Evolutionary conservation across 2,113 vertebrate genomes (phyloP), one percentile per base, ranked within the genome.

Genomic region (Noctilio leporinus): DNA sequence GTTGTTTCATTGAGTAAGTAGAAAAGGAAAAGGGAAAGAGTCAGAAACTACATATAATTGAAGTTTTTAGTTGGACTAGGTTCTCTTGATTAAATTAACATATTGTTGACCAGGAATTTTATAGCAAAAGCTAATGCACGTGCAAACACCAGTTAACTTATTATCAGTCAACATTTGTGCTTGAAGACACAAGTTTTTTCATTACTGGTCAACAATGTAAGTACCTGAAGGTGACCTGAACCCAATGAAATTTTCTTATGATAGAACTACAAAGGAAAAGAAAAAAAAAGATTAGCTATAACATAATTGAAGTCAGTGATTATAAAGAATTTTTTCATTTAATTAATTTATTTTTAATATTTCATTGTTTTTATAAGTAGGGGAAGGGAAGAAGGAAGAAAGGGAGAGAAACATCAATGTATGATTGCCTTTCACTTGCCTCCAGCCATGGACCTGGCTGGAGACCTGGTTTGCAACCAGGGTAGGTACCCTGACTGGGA

Each of bases 221-320:
- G 69, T 75, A 38, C 3, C 10, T 72, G n/a, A 92, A 86, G n/a
- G 47, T 64, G 40, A 94, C 14, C 20, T 67, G 30, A 95, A 94
- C 67, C 30, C 4, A 4, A 43, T 53, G 24, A 80, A 24, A 72
- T 70, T 92, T 80, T 91, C 35, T 83, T 33, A 43, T 47, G n/a
- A 35, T 15, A n/a, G 35, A n/a, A 43, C 59, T 75, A 75, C 3
- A 7, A 49, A 15, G 3, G n/a, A 2, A 0, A 2, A 0, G 17
- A 22, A 38, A 11, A 20, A 4, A 20, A 33, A 62, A 69, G 3
- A 83, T 33, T 9, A 84, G 43, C 5, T 33, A 85, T 38, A 70
- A 49, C 12, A 55, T 15, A 35, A 7, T 43, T 91, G 33, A 96
- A 94, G 26, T 75, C 4, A 92, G 20, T 55, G 40, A 16, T 64